phyloP scores from a whole-genome alignment of 92 coral and sea anemone genomes.

The Meandrina meandrites region DNA sequence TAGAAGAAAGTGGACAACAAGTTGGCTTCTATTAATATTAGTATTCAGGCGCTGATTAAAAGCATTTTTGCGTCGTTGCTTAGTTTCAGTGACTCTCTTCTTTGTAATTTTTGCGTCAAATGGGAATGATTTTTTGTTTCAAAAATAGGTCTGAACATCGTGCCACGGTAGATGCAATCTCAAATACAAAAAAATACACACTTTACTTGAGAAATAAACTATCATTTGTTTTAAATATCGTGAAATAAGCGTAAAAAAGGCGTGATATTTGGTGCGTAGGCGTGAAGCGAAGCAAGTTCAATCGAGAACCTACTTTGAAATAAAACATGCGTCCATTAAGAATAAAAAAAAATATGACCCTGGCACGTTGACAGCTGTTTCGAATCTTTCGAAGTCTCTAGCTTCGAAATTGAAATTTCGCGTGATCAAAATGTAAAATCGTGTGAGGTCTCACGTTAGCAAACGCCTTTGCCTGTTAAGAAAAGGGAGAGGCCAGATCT shows the following conservation, averaged over 20 bases:
- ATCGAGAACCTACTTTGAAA: background rate
- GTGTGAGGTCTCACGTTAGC: background rate
- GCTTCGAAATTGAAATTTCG: background rate
- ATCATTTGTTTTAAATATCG: background rate
- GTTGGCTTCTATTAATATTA: too few species aligned
- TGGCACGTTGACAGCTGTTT: background rate
- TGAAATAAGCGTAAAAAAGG: background rate
- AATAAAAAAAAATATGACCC: background rate
- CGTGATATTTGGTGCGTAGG: background rate
- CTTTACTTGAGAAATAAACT: background rate
- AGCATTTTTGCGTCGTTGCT: background rate
- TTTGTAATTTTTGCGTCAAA: background rate
- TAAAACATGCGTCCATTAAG: background rate
- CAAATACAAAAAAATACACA: too few species aligned
- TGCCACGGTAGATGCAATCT: background rate
- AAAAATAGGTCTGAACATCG: background rate
- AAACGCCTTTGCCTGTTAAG: background rate
- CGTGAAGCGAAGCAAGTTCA: background rate
- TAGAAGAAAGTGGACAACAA: too few species aligned
- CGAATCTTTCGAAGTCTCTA: slow-evolving; percentile 7
- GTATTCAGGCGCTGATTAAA: too few species aligned
- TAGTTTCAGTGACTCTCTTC: background rate
- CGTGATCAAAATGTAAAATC: background rate
- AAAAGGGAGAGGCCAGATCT: background rate
- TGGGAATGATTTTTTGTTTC: background rate